Evolutionary conservation across 2,113 vertebrate species (phyloP), one percentile per base, ranked within the genome.

Genomic region (Theristicus caerulescens): DNA sequence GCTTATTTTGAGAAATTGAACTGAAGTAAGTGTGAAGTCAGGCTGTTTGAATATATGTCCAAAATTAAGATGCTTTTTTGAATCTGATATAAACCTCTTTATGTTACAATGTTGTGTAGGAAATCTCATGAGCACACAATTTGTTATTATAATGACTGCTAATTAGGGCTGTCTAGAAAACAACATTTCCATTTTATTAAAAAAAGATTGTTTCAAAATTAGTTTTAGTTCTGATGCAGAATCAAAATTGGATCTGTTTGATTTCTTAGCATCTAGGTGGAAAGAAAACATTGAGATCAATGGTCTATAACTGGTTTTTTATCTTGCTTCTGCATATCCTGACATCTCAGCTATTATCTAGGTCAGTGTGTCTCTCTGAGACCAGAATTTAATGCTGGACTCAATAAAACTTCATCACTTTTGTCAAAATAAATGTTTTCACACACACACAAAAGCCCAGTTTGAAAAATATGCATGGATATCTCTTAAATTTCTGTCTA

Each of bases 381-480:
- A 93, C 7, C 16, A 54, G 31, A 71, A 62, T 73, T 54, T 89
- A 69, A 57, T 38, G 6, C 34, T 77, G 15, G 25, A 49, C 13
- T 61, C 1, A 1, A 12, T 25, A 36, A 73, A 81, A 83, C 5
- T 27, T 70, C 36, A 80, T 8, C 9, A 40, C 7, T 77, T 77
- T 6, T 54, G 16, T 47, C 20, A 69, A 83, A 76, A 86, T 32
- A 67, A 17, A 29, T 77, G 8, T 70, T 91, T 83, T 80, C 20
- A 40, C 4, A 18, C 3, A 21, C 2, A 38, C 2, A 54, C 3
- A 72, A 66, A 40, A 4, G 0, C 9, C 13, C 4, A 24, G 7
- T 72, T 82, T 83, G 9, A 44, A 57, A 81, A 86, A 83, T 52
- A 77, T 61, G 16, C 12, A 59, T 29, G 44, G 8, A 11, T 73